These are phyloP conservation scores for Amphipoea oculea DNA, from an alignment of 2,888 invertebrate genomes.

Conservation along the genomic window DNA sequence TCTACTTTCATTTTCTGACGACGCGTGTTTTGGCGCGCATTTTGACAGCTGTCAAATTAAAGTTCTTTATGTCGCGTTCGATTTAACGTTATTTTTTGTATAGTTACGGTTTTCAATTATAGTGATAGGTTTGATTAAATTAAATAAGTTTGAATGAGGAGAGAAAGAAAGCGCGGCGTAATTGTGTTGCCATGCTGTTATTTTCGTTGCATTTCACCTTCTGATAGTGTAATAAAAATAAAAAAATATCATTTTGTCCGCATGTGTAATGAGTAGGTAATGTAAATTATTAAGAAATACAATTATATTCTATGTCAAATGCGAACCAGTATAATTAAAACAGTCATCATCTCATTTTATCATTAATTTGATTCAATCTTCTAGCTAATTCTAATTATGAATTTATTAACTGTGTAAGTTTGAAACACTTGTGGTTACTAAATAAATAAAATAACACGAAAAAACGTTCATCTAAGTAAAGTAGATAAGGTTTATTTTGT, in stretches of 20 bases:
- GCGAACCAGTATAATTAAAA: conserved; percentile 19
- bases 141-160: conserved; percentile 19
- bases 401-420: not conserved
- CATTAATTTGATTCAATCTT: no score
- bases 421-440: not conserved
- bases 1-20: conserved; percentile 74
- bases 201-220: conserved; percentile 20
- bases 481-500: not conserved
- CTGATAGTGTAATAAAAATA: not conserved
- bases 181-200: conserved; percentile 19
- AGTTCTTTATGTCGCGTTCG: conserved; percentile 39
- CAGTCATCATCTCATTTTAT: not conserved
- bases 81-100: conserved; percentile 7
- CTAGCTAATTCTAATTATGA: not conserved
- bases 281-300: not conserved
- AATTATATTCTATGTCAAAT: conserved; percentile 10
- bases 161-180: conserved; percentile 41
- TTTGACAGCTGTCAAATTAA: conserved; percentile 74
- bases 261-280: no score
- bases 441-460: not conserved
- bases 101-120: conserved; percentile 18
- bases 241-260: not conserved
- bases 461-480: not conserved
- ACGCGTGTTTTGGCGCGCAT: conserved; percentile 62
- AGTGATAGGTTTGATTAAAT: conserved; percentile 23